phyloP scores from a whole-genome alignment of 2,888 invertebrate genomes.

The Erannis defoliaria region DNA sequence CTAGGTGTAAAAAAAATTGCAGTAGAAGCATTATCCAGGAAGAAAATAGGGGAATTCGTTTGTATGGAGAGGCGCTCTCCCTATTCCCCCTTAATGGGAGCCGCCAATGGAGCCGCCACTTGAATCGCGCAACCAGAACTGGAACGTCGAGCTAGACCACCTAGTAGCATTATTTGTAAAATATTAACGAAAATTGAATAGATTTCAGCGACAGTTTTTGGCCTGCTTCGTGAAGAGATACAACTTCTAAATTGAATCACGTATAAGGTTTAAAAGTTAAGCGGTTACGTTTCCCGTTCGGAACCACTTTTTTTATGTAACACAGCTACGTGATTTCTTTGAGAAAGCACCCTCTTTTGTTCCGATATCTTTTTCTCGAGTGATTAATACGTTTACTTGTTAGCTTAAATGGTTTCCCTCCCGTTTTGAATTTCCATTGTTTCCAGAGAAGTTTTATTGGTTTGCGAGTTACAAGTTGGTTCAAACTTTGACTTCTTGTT shows the following conservation, averaged over 20 bases:
- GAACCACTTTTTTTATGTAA: conserved; percentile 79
- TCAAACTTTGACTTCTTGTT: not conserved
- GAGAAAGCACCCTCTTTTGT: conserved; percentile 68
- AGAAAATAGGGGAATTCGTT: too few species aligned
- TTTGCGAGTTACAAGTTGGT: conserved; percentile 11
- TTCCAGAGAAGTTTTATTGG: conserved; percentile 40
- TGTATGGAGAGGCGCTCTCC: too few species aligned
- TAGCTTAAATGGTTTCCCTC: conserved; percentile 64
- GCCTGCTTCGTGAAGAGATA: conserved; percentile 67
- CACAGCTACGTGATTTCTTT: conserved; percentile 76
- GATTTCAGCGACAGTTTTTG: conserved; percentile 76
- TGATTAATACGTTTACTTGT: conserved; percentile 72
- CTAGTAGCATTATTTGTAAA: conserved; percentile 60
- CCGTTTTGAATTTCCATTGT: conserved; percentile 53
- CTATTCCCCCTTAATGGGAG: too few species aligned
- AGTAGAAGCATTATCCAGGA: too few species aligned
- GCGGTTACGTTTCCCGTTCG: conserved; percentile 79
- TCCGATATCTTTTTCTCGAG: conserved; percentile 68
- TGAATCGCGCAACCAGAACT: too few species aligned
- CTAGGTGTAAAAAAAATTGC: too few species aligned
- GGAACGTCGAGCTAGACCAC: conserved; percentile 46
- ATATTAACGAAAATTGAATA: conserved; percentile 77
- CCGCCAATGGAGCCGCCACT: too few species aligned
- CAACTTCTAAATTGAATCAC: conserved; percentile 85
- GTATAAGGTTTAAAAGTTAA: conserved; percentile 85